Evolutionary conservation across 2,113 vertebrate species (phyloP), one percentile per base, ranked within the genome.

Genomic region (Serinus canaria): DNA sequence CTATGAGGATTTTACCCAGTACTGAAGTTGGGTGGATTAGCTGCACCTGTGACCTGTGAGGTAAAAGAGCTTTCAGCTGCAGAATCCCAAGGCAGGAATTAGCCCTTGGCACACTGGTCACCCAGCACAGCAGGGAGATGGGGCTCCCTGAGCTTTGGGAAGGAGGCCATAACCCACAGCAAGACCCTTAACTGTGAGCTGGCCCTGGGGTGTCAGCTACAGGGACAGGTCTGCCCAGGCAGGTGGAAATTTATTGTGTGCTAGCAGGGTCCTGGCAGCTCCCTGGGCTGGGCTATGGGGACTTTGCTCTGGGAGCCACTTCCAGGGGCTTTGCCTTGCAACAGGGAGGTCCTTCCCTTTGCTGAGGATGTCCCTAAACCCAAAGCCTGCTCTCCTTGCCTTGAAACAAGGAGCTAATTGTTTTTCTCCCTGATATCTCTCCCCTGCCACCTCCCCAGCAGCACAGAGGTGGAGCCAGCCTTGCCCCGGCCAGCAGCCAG

Each of bases 371-470:
- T 20, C 33, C 7, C 44, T 8, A 6, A 13, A 37, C 30, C 44
- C 0, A 0, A 55, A 64, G 11, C 16, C 33, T 24, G 3, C 20
- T 68, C 37, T 84, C 41, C 46, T 68, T 3, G 5, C 46, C 49
- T 56, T 60, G 18, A 69, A 78, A 87, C 35, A 83, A 62, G 47
- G 58, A 87, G 20, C 9, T 82, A 15, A n/a, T 53, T 64, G 30
- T 39, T 91, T 94, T 82, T 49, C 39, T 31, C 39, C 11, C 28
- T 44, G 37, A 6, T 60, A 33, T 35, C 39, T 67, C 83, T 85
- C 74, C 44, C 30, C 56, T 28, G 49, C 21, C 0, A 0, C 44
- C 18, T 67, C 44, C 46, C 44, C 0, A 0, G 46, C 60, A 92
- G 62, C 21, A 35, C 0, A 0, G 55, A 52, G 33, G 33, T 41